Evolutionary conservation across 2,888 invertebrate genomes (phyloP).

Genomic region (Thymelicus acteon): DNA sequence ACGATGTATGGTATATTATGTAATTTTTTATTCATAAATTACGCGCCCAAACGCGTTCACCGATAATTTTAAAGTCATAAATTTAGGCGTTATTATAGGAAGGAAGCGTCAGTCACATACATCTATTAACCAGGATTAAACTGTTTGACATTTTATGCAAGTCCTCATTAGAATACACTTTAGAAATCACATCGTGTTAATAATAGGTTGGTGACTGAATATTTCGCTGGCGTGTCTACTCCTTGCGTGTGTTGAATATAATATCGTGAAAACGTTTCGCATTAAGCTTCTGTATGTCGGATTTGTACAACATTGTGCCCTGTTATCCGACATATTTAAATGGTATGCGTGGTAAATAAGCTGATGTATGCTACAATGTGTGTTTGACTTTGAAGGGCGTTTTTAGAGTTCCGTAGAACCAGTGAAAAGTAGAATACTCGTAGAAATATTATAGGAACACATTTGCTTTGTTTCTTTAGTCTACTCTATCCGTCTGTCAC

Average conservation of each 20-base stretch:
- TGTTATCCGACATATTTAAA: conserved; percentile 7
- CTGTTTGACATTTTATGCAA: conserved; percentile 55
- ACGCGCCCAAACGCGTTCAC: not conserved
- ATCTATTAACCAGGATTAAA: conserved; percentile 20
- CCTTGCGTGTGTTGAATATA: conserved; percentile 40
- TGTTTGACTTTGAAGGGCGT: not conserved
- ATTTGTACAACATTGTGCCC: conserved; percentile 5
- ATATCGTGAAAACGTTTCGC: conserved; percentile 41
- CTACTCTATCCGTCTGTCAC: too few relatives aligned
- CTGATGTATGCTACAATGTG: conserved; percentile 11
- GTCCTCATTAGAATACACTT: conserved; percentile 48
- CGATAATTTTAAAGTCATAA: not conserved
- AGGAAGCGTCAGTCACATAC: conserved; percentile 27
- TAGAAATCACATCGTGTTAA: conserved; percentile 45
- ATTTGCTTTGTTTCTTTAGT: too few relatives aligned
- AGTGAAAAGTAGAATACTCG: too few relatives aligned
- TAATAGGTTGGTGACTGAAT: conserved; percentile 30
- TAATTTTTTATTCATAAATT: not conserved
- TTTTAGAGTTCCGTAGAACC: not conserved
- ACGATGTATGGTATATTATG: too few relatives aligned
- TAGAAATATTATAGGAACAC: too few relatives aligned
- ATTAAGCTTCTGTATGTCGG: conserved; percentile 39
- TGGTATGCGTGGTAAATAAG: conserved; percentile 10
- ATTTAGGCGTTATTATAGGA: not conserved
- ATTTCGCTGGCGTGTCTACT: conserved; percentile 34